Conservation (phyloP, 2,113 vertebrate species). For the Ophiodon elongatus region DNA sequence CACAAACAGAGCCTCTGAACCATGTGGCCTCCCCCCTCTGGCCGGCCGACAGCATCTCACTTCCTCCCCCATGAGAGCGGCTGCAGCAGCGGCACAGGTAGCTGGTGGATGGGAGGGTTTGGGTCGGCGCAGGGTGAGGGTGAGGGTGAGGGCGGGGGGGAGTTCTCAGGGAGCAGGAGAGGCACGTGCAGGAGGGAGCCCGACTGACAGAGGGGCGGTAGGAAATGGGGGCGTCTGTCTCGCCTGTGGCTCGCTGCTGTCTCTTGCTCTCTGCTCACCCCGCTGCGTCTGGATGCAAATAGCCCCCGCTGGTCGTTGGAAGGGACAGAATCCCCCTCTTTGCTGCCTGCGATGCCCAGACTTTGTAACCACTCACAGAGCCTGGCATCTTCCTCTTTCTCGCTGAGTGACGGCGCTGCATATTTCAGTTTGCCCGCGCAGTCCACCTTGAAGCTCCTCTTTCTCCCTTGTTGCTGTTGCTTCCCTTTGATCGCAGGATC, state of each 20-base stretch:
- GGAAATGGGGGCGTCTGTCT: slow-evolving; percentile 76
- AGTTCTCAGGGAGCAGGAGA: slow-evolving; percentile 71
- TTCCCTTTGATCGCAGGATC: slow-evolving; percentile 21
- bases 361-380: slow-evolving; percentile 64
- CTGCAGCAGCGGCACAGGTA: slow-evolving; percentile 43
- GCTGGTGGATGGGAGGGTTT: slow-evolving; percentile 20
- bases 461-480: slow-evolving; percentile 11
- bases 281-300: slow-evolving; percentile 36
- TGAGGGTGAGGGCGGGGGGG: slow-evolving; percentile 72
- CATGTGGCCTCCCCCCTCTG: not conserved
- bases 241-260: slow-evolving; percentile 36
- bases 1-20: not conserved
- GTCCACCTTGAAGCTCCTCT: slow-evolving; percentile 39
- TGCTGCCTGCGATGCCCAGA: slow-evolving; percentile 50
- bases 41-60: not conserved
- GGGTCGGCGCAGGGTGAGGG: slow-evolving; percentile 31
- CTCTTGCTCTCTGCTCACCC: slow-evolving; percentile 2
- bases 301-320: slow-evolving; percentile 24
- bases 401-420: not conserved
- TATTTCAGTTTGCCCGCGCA: slow-evolving; percentile 23
- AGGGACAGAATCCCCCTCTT: not conserved
- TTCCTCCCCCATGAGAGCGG: slow-evolving; percentile 30
- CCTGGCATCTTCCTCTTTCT: slow-evolving; percentile 22
- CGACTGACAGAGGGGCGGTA: slow-evolving; percentile 72
- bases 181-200: slow-evolving; percentile 65